Evolutionary conservation across 2,888 invertebrate species (phyloP).

Genomic region (Drosophila anomelani): DNA sequence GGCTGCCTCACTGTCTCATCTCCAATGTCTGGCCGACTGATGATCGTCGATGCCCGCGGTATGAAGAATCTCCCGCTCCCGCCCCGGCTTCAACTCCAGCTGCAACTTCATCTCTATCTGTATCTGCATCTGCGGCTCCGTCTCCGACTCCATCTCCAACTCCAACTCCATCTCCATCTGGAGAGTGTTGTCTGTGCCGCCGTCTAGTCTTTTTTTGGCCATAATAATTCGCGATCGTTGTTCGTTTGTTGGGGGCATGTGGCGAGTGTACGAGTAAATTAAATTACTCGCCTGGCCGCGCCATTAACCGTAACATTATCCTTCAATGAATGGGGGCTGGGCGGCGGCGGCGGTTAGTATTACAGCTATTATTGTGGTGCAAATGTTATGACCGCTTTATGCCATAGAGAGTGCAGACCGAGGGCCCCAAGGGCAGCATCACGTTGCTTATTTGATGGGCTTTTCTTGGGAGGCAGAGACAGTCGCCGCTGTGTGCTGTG

Average conservation of each 20-base stretch:
- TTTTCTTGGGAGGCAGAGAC: conserved; percentile 31
- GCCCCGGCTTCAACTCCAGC: conserved; percentile 20
- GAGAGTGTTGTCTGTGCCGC: conserved; percentile 28
- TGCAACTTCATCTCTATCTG: conserved; percentile 10
- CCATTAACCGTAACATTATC: conserved; percentile 77
- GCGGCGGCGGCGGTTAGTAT: conserved; percentile 38
- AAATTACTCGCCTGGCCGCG: conserved; percentile 70
- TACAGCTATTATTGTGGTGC: conserved; percentile 78
- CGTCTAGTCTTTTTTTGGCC: conserved; percentile 48
- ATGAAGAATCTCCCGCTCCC: conserved; percentile 25
- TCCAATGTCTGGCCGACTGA: conserved; percentile 38
- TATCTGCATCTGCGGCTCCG: conserved; percentile 11
- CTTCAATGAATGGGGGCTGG: conserved; percentile 67
- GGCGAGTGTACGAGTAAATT: conserved; percentile 66
- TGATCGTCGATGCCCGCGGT: conserved; percentile 31
- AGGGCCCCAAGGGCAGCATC: conserved; percentile 74
- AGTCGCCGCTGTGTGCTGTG: neutral
- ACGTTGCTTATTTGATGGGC: conserved; percentile 79
- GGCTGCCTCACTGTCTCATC: conserved; percentile 39
- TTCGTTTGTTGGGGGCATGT: conserved; percentile 59
- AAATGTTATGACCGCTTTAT: conserved; percentile 79
- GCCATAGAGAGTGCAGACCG: conserved; percentile 18
- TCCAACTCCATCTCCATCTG: conserved; percentile 8
- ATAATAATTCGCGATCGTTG: conserved; percentile 59
- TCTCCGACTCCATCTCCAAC: conserved; percentile 7